A percentile compares a stretch with the other conserved stretches of the same genome.
Conservation (phyloP, 2,888 invertebrate species). For the Cephus rjabovi region DNA sequence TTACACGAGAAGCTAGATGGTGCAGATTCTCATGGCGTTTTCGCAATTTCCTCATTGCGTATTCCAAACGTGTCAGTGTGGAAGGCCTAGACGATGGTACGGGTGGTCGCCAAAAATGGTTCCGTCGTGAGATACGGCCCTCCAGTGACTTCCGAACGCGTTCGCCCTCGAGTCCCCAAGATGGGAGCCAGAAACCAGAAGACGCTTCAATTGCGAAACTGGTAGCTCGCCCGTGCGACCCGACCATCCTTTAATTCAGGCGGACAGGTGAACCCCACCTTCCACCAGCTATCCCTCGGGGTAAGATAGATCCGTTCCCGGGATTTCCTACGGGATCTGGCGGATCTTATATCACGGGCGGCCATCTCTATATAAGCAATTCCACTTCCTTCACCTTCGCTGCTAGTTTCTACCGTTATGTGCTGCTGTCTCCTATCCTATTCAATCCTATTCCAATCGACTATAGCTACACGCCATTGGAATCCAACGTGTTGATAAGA, state of each 20-base stretch:
- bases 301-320: constrained; percentile 66
- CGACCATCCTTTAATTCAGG: constrained; percentile 71
- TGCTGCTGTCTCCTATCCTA: neutral
- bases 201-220: constrained; percentile 48
- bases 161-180: constrained; percentile 22
- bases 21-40: neutral
- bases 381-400: constrained; percentile 17
- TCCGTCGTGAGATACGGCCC: constrained; percentile 31
- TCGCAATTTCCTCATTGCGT: neutral
- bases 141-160: constrained; percentile 28
- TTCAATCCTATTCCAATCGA: constrained; percentile 6
- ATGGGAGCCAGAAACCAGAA: constrained; percentile 29
- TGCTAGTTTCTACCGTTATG: neutral
- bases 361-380: constrained; percentile 65
- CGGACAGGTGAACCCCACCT: constrained; percentile 69
- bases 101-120: constrained; percentile 28
- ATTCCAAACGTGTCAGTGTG: neutral
- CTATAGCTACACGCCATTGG: constrained; percentile 1
- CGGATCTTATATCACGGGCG: constrained; percentile 65
- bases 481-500: constrained; percentile 19
- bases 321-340: constrained; percentile 67
- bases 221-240: constrained; percentile 36
- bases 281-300: constrained; percentile 62
- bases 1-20: neutral
- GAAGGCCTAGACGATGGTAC: neutral